Percentiles rank a stretch among this genome's conserved stretches.
Evolutionary conservation across 2,797 vertebrate genomes (phyloP).

Genomic region (Vultur gryphus): DNA sequence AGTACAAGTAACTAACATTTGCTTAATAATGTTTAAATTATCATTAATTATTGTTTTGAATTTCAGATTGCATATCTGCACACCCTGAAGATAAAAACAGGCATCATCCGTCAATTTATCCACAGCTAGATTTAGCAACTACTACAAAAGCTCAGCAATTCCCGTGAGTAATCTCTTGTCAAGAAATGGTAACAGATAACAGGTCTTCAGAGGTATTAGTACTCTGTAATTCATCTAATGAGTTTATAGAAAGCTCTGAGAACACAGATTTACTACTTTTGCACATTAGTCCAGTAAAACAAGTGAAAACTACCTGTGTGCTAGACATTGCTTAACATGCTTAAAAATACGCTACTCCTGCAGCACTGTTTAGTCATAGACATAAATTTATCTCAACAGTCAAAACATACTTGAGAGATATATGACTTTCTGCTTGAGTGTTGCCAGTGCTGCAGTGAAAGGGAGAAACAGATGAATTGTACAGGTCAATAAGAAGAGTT

Average conservation of each 20-base stretch:
- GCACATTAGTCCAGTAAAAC: neutral
- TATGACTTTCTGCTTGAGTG: neutral
- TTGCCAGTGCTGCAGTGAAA: neutral
- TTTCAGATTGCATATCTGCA: conserved; percentile 62
- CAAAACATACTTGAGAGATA: neutral
- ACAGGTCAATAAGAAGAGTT: neutral
- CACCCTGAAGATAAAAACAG: conserved; percentile 13
- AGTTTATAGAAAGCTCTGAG: neutral
- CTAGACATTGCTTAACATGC: neutral
- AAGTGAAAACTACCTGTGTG: neutral
- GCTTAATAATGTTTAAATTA: neutral
- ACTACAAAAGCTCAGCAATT: conserved; percentile 42
- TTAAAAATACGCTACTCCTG: neutral
- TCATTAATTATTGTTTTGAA: neutral
- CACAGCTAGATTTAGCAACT: conserved; percentile 56
- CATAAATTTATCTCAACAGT: neutral
- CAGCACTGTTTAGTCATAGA: neutral
- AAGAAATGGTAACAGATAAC: neutral
- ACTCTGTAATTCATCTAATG: neutral
- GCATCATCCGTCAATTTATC: conserved; percentile 50
- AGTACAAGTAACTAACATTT: neutral
- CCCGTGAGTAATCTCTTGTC: conserved; percentile 54
- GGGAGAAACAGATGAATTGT: neutral
- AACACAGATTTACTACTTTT: neutral
- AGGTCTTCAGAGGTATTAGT: neutral